A percentile compares a stretch with the other conserved stretches of the same genome.
phyloP scores from a whole-genome alignment of 2,113 vertebrate species.

The Sceloporus tristichus region DNA sequence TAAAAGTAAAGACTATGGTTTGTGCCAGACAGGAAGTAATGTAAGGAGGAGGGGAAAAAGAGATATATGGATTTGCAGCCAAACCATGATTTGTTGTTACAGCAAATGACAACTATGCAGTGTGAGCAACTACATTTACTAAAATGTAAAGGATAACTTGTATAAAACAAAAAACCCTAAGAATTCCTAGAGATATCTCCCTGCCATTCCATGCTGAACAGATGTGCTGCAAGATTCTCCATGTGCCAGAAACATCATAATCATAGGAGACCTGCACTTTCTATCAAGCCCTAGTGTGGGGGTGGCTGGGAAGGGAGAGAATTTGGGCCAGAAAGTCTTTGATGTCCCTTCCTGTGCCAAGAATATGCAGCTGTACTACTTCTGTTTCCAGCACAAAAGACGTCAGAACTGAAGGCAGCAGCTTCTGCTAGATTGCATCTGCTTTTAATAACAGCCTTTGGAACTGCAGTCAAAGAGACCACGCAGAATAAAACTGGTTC shows the following conservation, averaged over 20 bases:
- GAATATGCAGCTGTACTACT: conserved; percentile 41
- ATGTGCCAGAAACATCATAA: neutral
- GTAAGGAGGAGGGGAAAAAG: too few relatives aligned
- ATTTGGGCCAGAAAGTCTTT: conserved; percentile 24
- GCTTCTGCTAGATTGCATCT: conserved; percentile 39
- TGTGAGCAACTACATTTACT: neutral
- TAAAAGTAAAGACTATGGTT: neutral
- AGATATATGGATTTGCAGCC: neutral
- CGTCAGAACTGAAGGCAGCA: conserved; percentile 26
- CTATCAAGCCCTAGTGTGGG: neutral
- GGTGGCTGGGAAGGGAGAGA: neutral
- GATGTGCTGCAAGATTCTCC: neutral
- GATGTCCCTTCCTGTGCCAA: conserved; percentile 21
- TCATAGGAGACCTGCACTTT: neutral
- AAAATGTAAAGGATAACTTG: neutral
- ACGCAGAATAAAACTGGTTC: conserved; percentile 26
- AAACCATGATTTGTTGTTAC: neutral
- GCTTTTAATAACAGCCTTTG: conserved; percentile 39
- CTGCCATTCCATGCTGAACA: neutral
- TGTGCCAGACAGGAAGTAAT: neutral
- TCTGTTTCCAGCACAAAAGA: conserved; percentile 32
- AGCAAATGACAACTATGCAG: neutral
- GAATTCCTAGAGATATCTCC: neutral
- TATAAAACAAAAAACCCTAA: neutral
- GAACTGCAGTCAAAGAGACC: conserved; percentile 17